Conservation (phyloP, 2,113 vertebrate genomes). For the Mesembrinibis cayennensis region DNA sequence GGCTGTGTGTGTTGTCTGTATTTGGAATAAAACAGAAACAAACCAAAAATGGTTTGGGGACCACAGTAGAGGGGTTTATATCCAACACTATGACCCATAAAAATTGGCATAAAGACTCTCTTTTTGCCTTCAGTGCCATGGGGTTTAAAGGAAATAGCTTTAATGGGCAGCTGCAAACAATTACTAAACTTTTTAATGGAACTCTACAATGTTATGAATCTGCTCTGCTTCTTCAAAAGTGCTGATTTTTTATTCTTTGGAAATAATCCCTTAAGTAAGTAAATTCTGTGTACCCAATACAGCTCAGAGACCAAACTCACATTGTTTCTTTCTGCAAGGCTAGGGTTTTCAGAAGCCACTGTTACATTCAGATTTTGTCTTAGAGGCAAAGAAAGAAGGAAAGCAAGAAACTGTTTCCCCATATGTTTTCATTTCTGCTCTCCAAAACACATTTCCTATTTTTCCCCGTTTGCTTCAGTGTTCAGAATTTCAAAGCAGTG, state of each 20-base stretch:
- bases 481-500: conserved; percentile 24
- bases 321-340: background rate
- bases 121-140: conserved; percentile 1
- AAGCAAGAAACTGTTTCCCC: background rate
- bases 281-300: background rate
- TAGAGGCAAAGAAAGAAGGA: background rate
- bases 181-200: conserved; percentile 64
- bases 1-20: background rate
- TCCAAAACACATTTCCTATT: background rate
- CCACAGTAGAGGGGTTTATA: background rate
- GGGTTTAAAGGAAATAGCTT: conserved; percentile 68
- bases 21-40: conserved; percentile 41
- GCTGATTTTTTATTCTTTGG: background rate
- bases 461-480: background rate
- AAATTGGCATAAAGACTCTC: conserved; percentile 12
- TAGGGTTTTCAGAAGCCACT: background rate
- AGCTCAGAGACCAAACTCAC: background rate
- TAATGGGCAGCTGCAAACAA: conserved; percentile 71
- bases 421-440: conserved; percentile 4
- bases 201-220: conserved; percentile 46
- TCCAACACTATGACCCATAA: background rate
- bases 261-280: background rate
- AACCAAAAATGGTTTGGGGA: conserved; percentile 36
- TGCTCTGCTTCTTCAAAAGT: conserved; percentile 31
- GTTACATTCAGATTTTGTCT: background rate